Evolutionary conservation across 2,113 vertebrate genomes (phyloP), one percentile per base, ranked within the genome.

Genomic region (Sinocyclocheilus maitianheensis): DNA sequence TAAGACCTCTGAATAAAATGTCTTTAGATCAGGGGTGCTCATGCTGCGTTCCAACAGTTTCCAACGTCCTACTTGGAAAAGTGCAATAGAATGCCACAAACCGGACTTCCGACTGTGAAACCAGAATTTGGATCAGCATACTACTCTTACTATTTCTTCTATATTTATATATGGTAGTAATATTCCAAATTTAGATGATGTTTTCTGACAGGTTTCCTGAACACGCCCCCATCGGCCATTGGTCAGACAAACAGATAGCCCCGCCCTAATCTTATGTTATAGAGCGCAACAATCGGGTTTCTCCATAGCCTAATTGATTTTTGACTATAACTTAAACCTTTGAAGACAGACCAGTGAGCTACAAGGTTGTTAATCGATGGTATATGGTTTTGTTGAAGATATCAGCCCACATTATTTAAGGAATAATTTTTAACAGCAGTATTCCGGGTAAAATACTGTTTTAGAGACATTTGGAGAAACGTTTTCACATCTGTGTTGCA

Each of bases 1-100:
- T 63, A 87, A 74, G 72, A 22, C 43, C 51, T 69, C 77, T 30
- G 60, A 67, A 55, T 77, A 82, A 86, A 80, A 30, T 20, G 5
- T 76, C 26, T 30, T 78, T 40, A 37, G 34, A 55, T 65, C 55
- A 14, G 22, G 9, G 16, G 18, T 71, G 79, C 37, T 71, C 84
- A 67, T 51, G 77, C 77, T 75, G 37, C 63, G 14, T 40, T 43
- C 37, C 9, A 43, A 20, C 24, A 34, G 40, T 79, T 67, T 67
- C 20, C 63, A 80, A n/a, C 22, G 9, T 77, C 75, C 20, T 55
- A 53, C 46, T 53, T 77, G 24, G 24, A 16, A 77, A 40, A 72
- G 69, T 72, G 69, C 37, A 40, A 22, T 20, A 72, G 69, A 72
- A 72, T 22, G 37, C 37, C 69, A 72, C 37, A 22, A 72, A 40